Conservation (phyloP, 2,797 vertebrate species). For the Myotis findleyi region DNA sequence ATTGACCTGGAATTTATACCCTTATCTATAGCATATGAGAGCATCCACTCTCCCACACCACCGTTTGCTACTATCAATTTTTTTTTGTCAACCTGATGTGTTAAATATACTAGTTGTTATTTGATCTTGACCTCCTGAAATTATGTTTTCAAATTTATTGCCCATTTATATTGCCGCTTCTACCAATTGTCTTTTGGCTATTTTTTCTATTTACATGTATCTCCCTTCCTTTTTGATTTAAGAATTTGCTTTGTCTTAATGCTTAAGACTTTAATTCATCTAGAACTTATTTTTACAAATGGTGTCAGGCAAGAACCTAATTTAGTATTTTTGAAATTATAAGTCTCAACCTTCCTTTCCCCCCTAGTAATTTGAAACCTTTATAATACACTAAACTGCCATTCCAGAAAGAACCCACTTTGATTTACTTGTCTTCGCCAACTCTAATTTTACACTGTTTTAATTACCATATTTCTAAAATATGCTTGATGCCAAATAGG, state of each 20-base stretch:
- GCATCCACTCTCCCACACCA: neutral
- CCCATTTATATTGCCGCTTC: neutral
- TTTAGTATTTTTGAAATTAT: neutral
- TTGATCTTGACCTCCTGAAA: neutral
- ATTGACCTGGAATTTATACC: neutral
- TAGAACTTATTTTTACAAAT: conserved; percentile 39
- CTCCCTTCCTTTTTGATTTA: neutral
- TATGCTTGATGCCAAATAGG: neutral
- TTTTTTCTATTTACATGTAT: neutral
- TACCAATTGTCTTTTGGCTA: neutral
- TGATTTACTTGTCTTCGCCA: neutral
- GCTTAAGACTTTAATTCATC: neutral
- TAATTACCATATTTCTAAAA: conserved; percentile 12
- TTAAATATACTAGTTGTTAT: neutral
- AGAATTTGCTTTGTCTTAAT: conserved; percentile 7
- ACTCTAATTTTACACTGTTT: conserved; percentile 14
- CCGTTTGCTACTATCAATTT: neutral
- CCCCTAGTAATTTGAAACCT: neutral
- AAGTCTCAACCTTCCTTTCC: neutral
- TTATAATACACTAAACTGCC: conserved; percentile 12
- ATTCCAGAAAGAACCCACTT: neutral
- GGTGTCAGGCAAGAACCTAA: neutral
- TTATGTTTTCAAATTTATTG: conserved; percentile 2
- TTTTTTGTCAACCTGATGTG: neutral
- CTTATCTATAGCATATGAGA: neutral